Evolutionary conservation across 2,888 invertebrate species (phyloP).

Genomic region (Horisme vitalbata): DNA sequence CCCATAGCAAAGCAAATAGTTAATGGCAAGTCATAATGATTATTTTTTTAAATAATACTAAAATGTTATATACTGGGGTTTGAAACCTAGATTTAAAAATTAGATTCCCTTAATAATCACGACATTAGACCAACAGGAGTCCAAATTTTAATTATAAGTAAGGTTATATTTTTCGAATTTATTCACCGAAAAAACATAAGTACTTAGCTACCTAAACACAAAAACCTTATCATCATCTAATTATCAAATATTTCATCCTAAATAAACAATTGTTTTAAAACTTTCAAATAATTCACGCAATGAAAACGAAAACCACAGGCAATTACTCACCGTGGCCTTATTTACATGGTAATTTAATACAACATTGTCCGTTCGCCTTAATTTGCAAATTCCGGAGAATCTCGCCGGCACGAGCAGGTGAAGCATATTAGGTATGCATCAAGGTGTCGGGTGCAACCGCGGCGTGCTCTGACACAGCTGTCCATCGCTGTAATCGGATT

Average conservation of each 20-base stretch:
- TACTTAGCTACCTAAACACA: too few relatives aligned
- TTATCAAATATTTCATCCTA: background rate
- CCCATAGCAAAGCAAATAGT: too few relatives aligned
- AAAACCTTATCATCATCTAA: too few relatives aligned
- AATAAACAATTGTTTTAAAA: background rate
- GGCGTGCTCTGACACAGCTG: conserved; percentile 45
- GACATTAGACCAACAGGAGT: too few relatives aligned
- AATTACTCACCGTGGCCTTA: conserved; percentile 26
- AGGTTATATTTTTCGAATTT: too few relatives aligned
- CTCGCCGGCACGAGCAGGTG: conserved; percentile 36
- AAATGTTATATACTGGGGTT: too few relatives aligned
- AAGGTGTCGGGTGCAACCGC: conserved; percentile 40
- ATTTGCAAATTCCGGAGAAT: conserved; percentile 27
- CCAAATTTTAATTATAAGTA: too few relatives aligned
- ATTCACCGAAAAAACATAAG: too few relatives aligned
- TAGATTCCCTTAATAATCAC: too few relatives aligned
- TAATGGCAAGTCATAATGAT: too few relatives aligned
- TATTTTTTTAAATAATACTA: too few relatives aligned
- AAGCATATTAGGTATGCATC: conserved; percentile 50
- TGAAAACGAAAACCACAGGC: conserved; percentile 18
- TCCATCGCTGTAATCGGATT: conserved; percentile 50
- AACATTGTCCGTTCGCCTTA: conserved; percentile 32
- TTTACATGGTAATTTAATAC: conserved; percentile 36
- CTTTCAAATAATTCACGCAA: conserved; percentile 7
- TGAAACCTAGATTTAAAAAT: too few relatives aligned